Evolutionary conservation across 1,140 invertebrate genomes (phyloP), one percentile per base, ranked within the genome.

Genomic region (Papilio dardanus): DNA sequence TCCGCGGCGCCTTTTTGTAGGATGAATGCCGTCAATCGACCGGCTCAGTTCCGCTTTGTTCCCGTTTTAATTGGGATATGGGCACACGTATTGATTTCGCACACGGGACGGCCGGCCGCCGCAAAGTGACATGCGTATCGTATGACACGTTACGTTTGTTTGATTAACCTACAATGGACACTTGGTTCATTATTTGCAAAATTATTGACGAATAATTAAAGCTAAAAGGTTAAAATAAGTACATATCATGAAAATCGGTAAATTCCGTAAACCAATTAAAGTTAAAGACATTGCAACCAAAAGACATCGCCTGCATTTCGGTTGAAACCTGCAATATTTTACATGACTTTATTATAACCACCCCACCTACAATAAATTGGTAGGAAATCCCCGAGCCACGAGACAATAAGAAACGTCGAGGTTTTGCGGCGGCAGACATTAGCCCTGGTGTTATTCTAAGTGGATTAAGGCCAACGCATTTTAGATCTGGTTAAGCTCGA

Each of bases 391-490:
- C 76, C 74, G 76, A 33, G 46, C 46, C 28, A 54, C 74, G 80
- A 86, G 80, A 82, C 83, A 83, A 85, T 88, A 90, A 88, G 88
- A 84, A 88, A 86, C 78, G 77, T 58, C 74, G 35, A 68, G 35
- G 21, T 69, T 69, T n/a, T 67, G 74, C 71, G 67, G 78, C 80
- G 79, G 81, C 74, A 83, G 82, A 85, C 85, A 86, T 89, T 88
- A 89, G 84, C 85, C 79, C 81, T 74, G 86, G 83, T 88, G 88
- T 91, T 91, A 89, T 89, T 91, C 86, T 92, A 92, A 91, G 84
- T 88, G 89, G 89, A 92, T 92, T 91, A 91, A 84, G 90, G 83
- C 79, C 85, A 89, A 83, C 87, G 87, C 86, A 85, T 92, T 87
- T 90, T 83, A 86, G 85, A 84, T 88, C 86, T 88, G 83, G 84